A percentile compares a stretch with the other conserved stretches of the same genome.
Conservation (phyloP, 2,888 invertebrate genomes). For the Himalopsyche tibetana region DNA sequence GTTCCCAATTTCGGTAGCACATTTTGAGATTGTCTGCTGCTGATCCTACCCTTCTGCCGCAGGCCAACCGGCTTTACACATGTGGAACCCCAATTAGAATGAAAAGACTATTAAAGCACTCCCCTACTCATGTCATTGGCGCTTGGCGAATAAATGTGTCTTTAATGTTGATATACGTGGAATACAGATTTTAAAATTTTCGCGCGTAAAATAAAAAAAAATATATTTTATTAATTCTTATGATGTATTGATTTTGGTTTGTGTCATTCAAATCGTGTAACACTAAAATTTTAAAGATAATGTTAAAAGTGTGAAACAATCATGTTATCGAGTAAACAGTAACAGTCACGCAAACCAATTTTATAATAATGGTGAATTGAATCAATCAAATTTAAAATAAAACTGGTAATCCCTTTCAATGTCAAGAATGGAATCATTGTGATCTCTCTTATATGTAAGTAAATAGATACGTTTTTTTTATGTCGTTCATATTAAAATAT, state of each 20-base stretch:
- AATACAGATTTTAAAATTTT: not conserved
- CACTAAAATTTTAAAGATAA: not conserved
- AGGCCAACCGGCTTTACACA: not conserved
- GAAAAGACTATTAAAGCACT: not conserved
- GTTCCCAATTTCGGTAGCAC: not conserved
- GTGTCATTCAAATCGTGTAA: not conserved
- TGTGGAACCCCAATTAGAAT: constrained; percentile 24
- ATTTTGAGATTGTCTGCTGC: constrained; percentile 31
- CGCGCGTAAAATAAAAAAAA: not conserved
- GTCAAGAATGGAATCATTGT: too few species aligned
- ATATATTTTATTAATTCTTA: not conserved
- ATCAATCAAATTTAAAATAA: not conserved
- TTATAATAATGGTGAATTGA: not conserved
- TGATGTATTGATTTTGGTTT: not conserved
- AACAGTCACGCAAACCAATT: not conserved
- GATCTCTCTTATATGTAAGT: not conserved
- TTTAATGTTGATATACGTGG: not conserved
- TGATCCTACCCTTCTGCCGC: not conserved
- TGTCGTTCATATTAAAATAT: too few species aligned
- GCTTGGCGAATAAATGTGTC: constrained; percentile 12
- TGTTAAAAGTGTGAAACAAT: not conserved
- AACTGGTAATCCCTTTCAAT: not conserved
- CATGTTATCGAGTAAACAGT: not conserved
- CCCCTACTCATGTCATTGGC: not conserved
- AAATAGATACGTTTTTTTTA: not conserved